Evolutionary conservation across 2,888 invertebrate genomes (phyloP).

Genomic region (Phoronis australis): DNA sequence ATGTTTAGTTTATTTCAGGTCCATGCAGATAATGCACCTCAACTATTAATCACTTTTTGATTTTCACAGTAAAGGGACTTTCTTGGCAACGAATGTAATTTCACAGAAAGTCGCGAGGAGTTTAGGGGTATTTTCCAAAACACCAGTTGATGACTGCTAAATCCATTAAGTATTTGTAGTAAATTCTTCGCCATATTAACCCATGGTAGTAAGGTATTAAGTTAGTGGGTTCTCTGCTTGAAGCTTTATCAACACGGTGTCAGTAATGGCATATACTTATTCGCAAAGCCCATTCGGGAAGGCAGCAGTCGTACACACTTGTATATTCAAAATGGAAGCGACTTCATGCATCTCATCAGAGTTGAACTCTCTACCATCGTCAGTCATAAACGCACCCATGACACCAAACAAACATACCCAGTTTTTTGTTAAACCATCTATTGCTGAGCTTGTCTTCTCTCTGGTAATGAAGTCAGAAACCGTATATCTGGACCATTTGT

Average conservation of each 20-base stretch:
- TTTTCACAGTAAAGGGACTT: no score
- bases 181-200: constrained; percentile 6
- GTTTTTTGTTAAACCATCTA: constrained; percentile 13
- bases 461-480: constrained; percentile 12
- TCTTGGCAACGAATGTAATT: no score
- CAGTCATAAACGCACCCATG: constrained; percentile 13
- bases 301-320: constrained; percentile 10
- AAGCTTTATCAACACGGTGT: constrained; percentile 6
- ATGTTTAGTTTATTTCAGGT: no score
- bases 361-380: constrained; percentile 17
- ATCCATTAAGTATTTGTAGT: constrained; percentile 4
- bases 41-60: no score
- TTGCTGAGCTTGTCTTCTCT: constrained; percentile 10
- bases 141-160: constrained; percentile 1
- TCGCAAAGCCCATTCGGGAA: constrained; percentile 11
- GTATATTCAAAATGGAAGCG: constrained; percentile 7
- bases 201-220: constrained; percentile 4
- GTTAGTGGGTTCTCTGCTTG: not conserved
- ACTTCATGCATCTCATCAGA: constrained; percentile 13
- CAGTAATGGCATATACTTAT: constrained; percentile 7
- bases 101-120: no score
- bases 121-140: not conserved
- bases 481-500: constrained; percentile 15
- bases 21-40: no score
- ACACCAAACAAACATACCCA: constrained; percentile 18